Evolutionary conservation across 2,888 invertebrate species (phyloP), one percentile per base, ranked within the genome.

Genomic region (Phalangium opilio): DNA sequence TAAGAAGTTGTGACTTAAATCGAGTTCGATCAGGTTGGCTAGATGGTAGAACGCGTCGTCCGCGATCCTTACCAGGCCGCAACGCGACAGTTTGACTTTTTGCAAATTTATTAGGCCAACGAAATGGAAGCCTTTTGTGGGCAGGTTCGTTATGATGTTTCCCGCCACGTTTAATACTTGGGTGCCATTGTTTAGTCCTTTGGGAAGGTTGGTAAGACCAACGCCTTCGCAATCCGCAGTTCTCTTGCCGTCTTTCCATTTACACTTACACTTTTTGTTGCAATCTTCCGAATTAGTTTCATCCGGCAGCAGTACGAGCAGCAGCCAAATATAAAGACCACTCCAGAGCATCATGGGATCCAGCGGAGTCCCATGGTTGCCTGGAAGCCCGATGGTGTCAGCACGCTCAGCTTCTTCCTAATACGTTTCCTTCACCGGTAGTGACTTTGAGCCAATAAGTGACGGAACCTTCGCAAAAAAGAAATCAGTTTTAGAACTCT

Each of bases 161-260:
- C 53, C 56, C 12, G 50, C 50, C 12, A 57, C 44, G 38, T 55
- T 50, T 14, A 57, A 44, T 34, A 57, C 57, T 48, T 57, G 57
- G 8, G 56, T 56, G 40, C 46, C 55, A 11, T 41, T 41, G 32
- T 50, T 53, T 3, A 57, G 43, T 7, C 54, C 54, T 17, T 48
- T 44, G 10, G 57, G 57, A 12, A 57, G 51, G 7, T 43, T 47
- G 10, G 48, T 45, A 32, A 55, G 47, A 15, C 49, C 44, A 8
- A 47, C 51, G n/a, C 50, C 48, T 20, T 44, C 38, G 33, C 57
- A 57, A 42, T 57, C 57, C 1, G 49, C 57, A 12, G 56, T 55
- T 47, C 53, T 48, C 35, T 57, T 57, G 11, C 57, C 57, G 40
- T 48, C 49, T 40, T 50, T 50, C 57, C 57, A 57, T 45, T 55